Evolutionary conservation across 2,888 invertebrate species (phyloP).

Genomic region (Lycaena phlaeas): DNA sequence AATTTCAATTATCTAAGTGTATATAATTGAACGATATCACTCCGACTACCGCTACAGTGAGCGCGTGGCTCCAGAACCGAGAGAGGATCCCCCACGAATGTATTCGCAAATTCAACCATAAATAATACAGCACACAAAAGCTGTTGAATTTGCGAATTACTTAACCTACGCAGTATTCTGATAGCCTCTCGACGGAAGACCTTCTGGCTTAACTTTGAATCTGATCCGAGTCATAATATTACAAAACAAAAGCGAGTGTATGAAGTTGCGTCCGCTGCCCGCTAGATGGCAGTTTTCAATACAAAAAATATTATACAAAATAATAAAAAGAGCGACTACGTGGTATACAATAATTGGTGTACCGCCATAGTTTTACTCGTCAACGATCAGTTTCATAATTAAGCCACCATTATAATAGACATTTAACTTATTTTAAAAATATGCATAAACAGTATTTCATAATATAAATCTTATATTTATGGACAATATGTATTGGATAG

Average conservation of each 20-base stretch:
- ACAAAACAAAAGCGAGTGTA: too few relatives aligned
- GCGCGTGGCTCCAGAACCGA: background rate
- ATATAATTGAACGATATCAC: slow-evolving; percentile 13
- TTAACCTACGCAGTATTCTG: too few relatives aligned
- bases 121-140: background rate
- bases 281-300: too few relatives aligned
- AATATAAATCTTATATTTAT: background rate
- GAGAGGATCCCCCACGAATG: background rate
- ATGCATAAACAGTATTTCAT: background rate
- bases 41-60: background rate
- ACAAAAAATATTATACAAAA: background rate
- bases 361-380: too few relatives aligned
- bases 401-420: background rate
- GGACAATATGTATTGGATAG: too few relatives aligned
- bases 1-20: slow-evolving; percentile 14
- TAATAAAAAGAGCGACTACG: background rate
- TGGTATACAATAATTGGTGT: background rate
- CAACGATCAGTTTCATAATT: too few relatives aligned
- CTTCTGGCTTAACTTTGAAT: background rate
- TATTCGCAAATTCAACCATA: background rate
- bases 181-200: slow-evolving; percentile 3
- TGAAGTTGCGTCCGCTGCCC: too few relatives aligned
- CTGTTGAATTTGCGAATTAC: background rate
- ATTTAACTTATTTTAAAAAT: slow-evolving; percentile 1
- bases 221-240: too few relatives aligned